A percentile compares a stretch with the other conserved stretches of the same genome.
Evolutionary conservation across 2,113 vertebrate genomes (phyloP).

Genomic region (Crypturellus undulatus): DNA sequence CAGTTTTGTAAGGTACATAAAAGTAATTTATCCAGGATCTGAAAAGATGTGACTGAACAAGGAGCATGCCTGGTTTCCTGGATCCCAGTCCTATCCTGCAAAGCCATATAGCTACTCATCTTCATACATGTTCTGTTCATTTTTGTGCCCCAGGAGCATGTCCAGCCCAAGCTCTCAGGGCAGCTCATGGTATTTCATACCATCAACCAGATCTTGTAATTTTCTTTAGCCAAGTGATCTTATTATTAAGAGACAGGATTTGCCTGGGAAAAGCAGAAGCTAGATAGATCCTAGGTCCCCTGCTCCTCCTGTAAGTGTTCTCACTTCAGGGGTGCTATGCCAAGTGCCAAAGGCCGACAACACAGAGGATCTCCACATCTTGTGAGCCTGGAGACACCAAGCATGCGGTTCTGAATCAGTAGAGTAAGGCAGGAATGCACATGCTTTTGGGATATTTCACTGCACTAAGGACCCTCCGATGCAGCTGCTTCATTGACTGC

Average conservation of each 20-base stretch:
- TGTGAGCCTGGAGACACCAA: background rate
- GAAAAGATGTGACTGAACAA: background rate
- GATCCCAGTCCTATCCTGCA: background rate
- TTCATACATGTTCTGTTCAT: background rate
- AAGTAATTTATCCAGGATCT: background rate
- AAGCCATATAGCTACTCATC: background rate
- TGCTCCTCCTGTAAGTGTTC: no score
- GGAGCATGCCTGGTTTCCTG: background rate
- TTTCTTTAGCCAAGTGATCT: background rate
- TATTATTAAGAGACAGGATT: background rate
- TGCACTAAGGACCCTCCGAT: background rate
- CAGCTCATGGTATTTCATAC: background rate
- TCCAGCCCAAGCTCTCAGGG: background rate
- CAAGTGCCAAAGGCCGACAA: accelerated
- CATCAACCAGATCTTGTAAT: background rate
- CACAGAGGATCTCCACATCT: accelerated
- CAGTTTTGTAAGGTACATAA: background rate
- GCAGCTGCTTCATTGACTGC: background rate
- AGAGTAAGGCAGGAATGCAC: accelerated
- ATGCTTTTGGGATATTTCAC: accelerated
- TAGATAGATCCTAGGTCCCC: background rate
- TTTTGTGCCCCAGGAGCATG: background rate
- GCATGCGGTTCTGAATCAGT: accelerated
- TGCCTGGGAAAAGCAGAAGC: background rate
- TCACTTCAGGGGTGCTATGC: background rate